Evolutionary conservation across 2,888 invertebrate genomes (phyloP).

Genomic region (Anthophora plumipes): DNA sequence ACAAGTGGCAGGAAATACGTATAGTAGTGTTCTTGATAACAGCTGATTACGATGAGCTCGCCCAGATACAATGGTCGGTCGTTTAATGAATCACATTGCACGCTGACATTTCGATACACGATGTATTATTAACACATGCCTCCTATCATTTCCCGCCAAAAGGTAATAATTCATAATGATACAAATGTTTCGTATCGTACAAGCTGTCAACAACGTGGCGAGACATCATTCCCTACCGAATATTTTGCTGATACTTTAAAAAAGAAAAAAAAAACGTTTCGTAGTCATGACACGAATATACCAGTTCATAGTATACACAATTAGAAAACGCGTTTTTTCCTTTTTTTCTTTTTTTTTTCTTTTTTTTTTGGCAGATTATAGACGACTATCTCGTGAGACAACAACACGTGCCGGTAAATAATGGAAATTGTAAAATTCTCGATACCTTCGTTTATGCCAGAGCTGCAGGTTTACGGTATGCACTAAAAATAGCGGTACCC

Average conservation of each 20-base stretch:
- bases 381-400: neutral
- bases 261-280: neutral
- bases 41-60: constrained; percentile 68
- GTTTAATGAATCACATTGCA: constrained; percentile 41
- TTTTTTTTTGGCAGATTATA: neutral
- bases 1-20: constrained; percentile 60
- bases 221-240: neutral
- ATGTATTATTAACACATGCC: constrained; percentile 26
- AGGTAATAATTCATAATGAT: constrained; percentile 7
- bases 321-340: neutral
- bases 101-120: constrained; percentile 22
- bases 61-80: constrained; percentile 48
- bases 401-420: constrained; percentile 41
- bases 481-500: constrained; percentile 75
- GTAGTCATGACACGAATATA: constrained; percentile 1
- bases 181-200: neutral
- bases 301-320: neutral
- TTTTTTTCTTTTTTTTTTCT: no score
- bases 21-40: constrained; percentile 63
- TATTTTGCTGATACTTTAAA: neutral
- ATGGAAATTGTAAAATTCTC: constrained; percentile 54
- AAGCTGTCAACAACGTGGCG: neutral
- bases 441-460: constrained; percentile 55
- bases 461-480: constrained; percentile 67
- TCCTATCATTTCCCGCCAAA: constrained; percentile 55